A percentile compares a stretch with the other conserved stretches of the same genome.
Conservation (phyloP, 1,140 invertebrate genomes). For the Macrostomum lignano region DNA sequence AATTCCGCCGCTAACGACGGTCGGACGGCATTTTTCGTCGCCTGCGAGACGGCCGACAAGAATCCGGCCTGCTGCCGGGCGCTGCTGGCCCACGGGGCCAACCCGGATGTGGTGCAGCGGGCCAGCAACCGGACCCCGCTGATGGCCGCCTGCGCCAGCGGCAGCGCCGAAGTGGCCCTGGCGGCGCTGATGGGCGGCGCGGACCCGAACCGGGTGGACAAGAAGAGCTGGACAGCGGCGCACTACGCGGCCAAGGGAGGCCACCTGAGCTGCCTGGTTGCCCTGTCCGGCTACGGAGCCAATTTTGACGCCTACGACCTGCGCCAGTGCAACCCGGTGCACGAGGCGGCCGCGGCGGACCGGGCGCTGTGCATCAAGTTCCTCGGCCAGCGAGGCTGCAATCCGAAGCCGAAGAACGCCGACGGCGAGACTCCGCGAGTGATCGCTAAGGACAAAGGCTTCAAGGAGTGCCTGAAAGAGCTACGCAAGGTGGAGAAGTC, state of each 20-base stretch:
- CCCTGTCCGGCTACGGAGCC: slow-evolving; percentile 21
- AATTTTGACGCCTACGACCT: slow-evolving; percentile 15
- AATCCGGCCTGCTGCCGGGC: slow-evolving; percentile 20
- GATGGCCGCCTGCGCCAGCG: slow-evolving; percentile 21
- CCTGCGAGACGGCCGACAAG: slow-evolving; percentile 22
- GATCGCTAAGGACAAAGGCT: slow-evolving; percentile 22
- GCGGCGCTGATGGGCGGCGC: slow-evolving; percentile 18
- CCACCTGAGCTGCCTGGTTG: slow-evolving; percentile 11
- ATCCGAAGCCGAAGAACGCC: slow-evolving; percentile 26
- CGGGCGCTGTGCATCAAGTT: slow-evolving; percentile 22
- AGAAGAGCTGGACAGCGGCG: slow-evolving; percentile 15
- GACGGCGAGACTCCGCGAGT: slow-evolving; percentile 17
- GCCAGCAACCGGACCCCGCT: slow-evolving; percentile 13
- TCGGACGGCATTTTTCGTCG: slow-evolving; percentile 17
- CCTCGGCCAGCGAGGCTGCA: slow-evolving; percentile 24
- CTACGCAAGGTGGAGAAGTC: slow-evolving; percentile 23
- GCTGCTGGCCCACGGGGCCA: slow-evolving; percentile 19
- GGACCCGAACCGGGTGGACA: slow-evolving; percentile 16
- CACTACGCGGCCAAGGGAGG: slow-evolving; percentile 24
- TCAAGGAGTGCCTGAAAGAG: slow-evolving; percentile 25
- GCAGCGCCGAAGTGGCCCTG: slow-evolving; percentile 16
- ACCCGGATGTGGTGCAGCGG: slow-evolving; percentile 16
- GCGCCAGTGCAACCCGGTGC: slow-evolving; percentile 12
- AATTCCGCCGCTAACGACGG: slow-evolving; percentile 21
- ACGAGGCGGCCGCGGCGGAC: slow-evolving; percentile 17